Conservation (phyloP, 2,113 vertebrate genomes). For the Ia io region DNA sequence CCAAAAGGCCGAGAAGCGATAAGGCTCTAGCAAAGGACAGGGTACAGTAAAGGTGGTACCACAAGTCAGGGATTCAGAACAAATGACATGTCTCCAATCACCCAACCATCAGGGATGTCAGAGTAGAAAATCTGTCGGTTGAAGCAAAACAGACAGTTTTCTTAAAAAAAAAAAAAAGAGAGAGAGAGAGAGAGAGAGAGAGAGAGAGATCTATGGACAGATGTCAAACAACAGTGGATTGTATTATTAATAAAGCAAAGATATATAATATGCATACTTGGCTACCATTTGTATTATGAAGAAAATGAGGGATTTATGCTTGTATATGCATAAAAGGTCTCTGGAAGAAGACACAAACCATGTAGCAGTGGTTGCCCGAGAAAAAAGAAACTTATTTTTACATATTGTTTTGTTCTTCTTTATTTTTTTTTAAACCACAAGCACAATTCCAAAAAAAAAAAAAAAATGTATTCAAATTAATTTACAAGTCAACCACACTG, state of each 20-base stretch:
- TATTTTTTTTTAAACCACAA: not conserved
- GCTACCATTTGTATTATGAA: not conserved
- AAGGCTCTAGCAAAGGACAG: not conserved
- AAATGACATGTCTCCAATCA: slow-evolving; percentile 23
- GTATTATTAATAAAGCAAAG: slow-evolving; percentile 24
- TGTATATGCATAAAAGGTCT: not conserved
- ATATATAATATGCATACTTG: not conserved
- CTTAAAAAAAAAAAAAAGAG: not conserved
- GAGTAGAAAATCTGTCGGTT: not conserved
- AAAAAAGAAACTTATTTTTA: not conserved
- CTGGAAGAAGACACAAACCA: not conserved
- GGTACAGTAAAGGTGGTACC: not conserved
- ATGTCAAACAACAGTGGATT: not conserved
- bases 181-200: not conserved
- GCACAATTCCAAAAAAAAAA: not conserved
- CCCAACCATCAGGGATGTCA: not conserved
- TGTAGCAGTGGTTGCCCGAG: not conserved
- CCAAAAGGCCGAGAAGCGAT: too few species aligned
- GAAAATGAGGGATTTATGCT: not conserved
- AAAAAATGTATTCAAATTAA: slow-evolving; percentile 38
- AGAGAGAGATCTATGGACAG: not conserved
- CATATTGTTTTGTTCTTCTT: not conserved
- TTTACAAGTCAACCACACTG: slow-evolving; percentile 26
- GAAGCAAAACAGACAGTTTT: not conserved
- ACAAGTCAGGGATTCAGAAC: not conserved